Evolutionary conservation across 2,888 invertebrate species (phyloP), one percentile per base, ranked within the genome.

Genomic region (Aspidiotus destructor): DNA sequence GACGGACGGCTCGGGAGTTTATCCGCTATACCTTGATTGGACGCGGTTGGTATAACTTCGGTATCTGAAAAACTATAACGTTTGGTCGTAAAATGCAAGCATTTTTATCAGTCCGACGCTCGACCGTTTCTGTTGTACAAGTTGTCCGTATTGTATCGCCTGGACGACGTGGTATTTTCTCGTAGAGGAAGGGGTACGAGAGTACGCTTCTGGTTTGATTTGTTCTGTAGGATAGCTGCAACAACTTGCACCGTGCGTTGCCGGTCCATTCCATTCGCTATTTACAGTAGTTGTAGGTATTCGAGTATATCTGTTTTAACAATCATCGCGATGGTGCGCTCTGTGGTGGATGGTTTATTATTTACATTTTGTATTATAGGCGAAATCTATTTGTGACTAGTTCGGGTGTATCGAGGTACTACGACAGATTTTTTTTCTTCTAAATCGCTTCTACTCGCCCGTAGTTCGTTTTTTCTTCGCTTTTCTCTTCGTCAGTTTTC

Each of bases 181-280:
- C 10, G 48, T 48, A 48, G 48, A 41, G 16, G 28, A 28, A 16
- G 53, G 63, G 63, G 63, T 42, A 61, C 61, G 63, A 53, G 63
- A 53, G 63, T 42, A 61, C 61, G 63, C 63, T 53, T 63, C 63
- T 63, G 63, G 63, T 63, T 63, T 53, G 54, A 53, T 41, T 16
- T 48, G 63, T 54, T 63, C 53, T 63, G 28, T 48, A 48, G 10
- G 41, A 63, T 53, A 53, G 63, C 54, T 63, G 52, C 63, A 63
- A 63, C 63, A 53, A 63, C 63, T 63, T 53, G 63, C 28, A 28
- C 28, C 28, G 28, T 53, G 63, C 52, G 63, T 63, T 53, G 63
- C 63, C 63, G 63, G 63, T 63, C 63, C 53, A 42, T 41, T 63
- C 63, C 53, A 42, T 41, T 53, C 40, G 63, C 41, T 63, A 53